Conservation (phyloP, 2,797 vertebrate species). For the Macroramphosus scolopax region DNA sequence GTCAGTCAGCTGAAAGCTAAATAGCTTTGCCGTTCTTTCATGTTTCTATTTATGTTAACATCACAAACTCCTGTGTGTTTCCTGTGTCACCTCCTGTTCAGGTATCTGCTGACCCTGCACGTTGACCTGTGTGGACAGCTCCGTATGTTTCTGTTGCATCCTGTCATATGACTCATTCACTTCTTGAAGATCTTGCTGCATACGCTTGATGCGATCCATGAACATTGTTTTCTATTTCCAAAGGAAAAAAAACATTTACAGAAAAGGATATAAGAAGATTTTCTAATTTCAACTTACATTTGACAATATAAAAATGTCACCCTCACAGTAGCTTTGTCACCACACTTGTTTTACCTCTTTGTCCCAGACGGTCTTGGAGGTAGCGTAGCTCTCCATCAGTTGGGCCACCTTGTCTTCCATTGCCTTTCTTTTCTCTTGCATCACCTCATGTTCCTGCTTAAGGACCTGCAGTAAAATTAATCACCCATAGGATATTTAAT, state of each 20-base stretch:
- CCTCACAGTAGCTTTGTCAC: background rate
- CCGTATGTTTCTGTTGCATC: slow-evolving; percentile 63
- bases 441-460: slow-evolving; percentile 93
- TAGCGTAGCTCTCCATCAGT: slow-evolving; percentile 82
- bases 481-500: slow-evolving; percentile 97
- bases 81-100: slow-evolving; percentile 2
- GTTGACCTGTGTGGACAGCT: slow-evolving; percentile 52
- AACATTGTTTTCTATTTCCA: slow-evolving; percentile 73
- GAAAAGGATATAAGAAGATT: background rate
- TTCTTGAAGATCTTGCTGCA: slow-evolving; percentile 69
- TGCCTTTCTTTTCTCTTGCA: slow-evolving; percentile 86
- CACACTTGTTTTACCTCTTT: slow-evolving; percentile 82
- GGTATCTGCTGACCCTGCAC: slow-evolving; percentile 46
- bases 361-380: slow-evolving; percentile 80
- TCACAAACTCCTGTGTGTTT: background rate
- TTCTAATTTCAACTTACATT: background rate
- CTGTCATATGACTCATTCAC: slow-evolving; percentile 65
- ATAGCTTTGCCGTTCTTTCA: no score
- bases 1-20: no score
- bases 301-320: background rate
- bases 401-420: slow-evolving; percentile 85
- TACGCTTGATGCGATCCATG: slow-evolving; percentile 60
- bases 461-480: slow-evolving; percentile 99
- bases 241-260: background rate
- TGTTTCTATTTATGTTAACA: background rate